phyloP scores from a whole-genome alignment of 2,888 invertebrate genomes.

The Eilema griseolum region DNA sequence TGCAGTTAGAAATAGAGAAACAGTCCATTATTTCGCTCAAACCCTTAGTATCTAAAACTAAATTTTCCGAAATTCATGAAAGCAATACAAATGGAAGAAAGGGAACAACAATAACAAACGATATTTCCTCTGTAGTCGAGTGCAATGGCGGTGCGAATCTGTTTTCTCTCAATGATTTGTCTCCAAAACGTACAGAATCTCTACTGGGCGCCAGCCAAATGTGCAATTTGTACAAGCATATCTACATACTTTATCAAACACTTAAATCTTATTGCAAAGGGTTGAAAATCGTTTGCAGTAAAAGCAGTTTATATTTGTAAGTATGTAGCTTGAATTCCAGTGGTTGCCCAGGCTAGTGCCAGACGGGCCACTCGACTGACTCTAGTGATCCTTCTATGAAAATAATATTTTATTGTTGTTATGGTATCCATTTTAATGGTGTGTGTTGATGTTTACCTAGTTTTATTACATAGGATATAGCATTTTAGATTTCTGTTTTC shows the following conservation, averaged over 20 bases:
- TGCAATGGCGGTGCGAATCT: slow-evolving; percentile 81
- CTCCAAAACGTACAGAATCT: slow-evolving; percentile 81
- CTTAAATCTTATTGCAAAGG: slow-evolving; percentile 46
- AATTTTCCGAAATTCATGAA: slow-evolving; percentile 54
- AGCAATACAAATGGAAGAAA: slow-evolving; percentile 56
- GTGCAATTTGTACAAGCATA: slow-evolving; percentile 68
- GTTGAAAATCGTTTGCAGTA: slow-evolving; percentile 43
- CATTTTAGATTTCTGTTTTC: neutral
- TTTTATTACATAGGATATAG: neutral
- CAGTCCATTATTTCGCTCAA: slow-evolving; percentile 24
- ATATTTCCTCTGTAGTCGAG: slow-evolving; percentile 67
- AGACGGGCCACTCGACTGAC: slow-evolving; percentile 69
- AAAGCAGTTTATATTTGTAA: slow-evolving; percentile 56
- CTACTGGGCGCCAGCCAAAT: slow-evolving; percentile 82
- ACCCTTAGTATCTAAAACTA: slow-evolving; percentile 49
- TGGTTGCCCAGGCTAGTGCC: slow-evolving; percentile 67
- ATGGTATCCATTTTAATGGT: slow-evolving; percentile 65
- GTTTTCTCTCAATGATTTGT: slow-evolving; percentile 86
- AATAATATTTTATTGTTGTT: slow-evolving; percentile 80
- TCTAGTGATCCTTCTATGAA: slow-evolving; percentile 77
- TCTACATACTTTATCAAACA: slow-evolving; percentile 23
- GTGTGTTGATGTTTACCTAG: slow-evolving; percentile 32
- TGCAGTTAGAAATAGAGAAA: slow-evolving; percentile 21
- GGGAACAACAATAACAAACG: slow-evolving; percentile 73
- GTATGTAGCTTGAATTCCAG: slow-evolving; percentile 75